Base-by-base conservation (phyloP, 2,888 invertebrate genomes). In the Drosophila longiperda region DNA sequence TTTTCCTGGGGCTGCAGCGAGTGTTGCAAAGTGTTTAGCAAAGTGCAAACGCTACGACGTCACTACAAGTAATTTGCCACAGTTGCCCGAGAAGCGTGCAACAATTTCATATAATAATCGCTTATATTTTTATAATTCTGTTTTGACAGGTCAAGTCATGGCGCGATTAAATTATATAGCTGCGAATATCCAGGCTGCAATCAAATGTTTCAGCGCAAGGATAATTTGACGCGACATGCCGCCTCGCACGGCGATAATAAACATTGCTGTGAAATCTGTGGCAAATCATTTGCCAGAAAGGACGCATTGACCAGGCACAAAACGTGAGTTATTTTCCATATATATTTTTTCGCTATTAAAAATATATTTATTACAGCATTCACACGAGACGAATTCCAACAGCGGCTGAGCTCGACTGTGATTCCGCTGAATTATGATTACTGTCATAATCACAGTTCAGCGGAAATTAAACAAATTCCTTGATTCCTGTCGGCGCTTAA, bases 201-300 rank as follows among this genome's bases (percentile, higher is more conserved):
- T n/a, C 81, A 81, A 50, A 81, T 78, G 78, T 78, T 78, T 17
- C 78, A 78, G 60, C 78, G 78, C 48, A 78, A 78, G 50, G 78
- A 78, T 23, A 78, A 81, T 63, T 33, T 81, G 0, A 33, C 34
- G 0, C 45, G 78, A 2, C 78, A 78, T n/a, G 32, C 81, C 0
- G 73, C 81, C 26, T 73, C 78, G 7, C 80, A 66, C 29, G 36
- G 1, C 15, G 73, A 60, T 15, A 68, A 53, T n/a, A 81, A 73
- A 26, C 60, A 66, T 36, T 29, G 6, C 6, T 78, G 78, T 12
- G 81, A 78, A 26, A 33, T 23, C 3, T 78, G 78, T n/a, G 68
- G 78, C 33, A 78, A 73, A 32, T 65, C 78, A 4, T 78, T 78
- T 55, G 73, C 78, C 1, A 32, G 78, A 36, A 81, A 66, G 17